Conservation (phyloP, 1,140 invertebrate species). For the Caenorhabditis briggsae region DNA sequence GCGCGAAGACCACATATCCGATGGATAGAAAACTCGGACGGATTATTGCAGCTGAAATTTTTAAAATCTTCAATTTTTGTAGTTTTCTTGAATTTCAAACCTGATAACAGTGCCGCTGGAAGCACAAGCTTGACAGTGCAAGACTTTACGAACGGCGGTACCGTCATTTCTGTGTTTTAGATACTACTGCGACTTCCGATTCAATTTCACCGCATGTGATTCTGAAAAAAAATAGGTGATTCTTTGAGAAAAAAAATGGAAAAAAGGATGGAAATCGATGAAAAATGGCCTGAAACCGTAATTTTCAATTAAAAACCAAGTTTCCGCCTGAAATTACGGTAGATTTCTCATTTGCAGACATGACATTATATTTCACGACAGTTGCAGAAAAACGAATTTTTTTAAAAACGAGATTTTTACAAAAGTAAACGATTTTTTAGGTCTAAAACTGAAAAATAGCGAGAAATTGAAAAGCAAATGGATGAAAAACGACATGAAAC, state of each 20-base stretch:
- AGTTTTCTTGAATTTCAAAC: not conserved
- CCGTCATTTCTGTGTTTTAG: conserved; percentile 2
- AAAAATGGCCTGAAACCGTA: not conserved
- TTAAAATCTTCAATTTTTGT: not conserved
- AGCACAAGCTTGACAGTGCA: conserved; percentile 21
- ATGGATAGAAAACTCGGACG: conserved; percentile 72
- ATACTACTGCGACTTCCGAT: conserved; percentile 26
- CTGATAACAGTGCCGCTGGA: conserved; percentile 17
- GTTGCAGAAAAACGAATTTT: not conserved
- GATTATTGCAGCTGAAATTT: conserved; percentile 69
- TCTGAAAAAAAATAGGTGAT: conserved; percentile 29
- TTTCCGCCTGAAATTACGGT: conserved; percentile 14
- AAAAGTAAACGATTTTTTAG: too few species aligned
- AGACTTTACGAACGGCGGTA: conserved; percentile 23
- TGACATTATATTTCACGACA: not conserved
- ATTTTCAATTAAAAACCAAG: not conserved
- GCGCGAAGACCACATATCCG: conserved; percentile 70
- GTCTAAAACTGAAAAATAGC: too few species aligned
- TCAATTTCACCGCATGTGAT: conserved; percentile 44
- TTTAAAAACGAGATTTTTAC: too few species aligned
- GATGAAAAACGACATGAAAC: too few species aligned
- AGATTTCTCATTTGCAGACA: not conserved
- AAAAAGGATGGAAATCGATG: not conserved
- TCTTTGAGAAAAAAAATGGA: not conserved
- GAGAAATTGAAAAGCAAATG: too few species aligned